Evolutionary conservation across 2,888 invertebrate genomes (phyloP).

Genomic region (Sycophila texana): DNA sequence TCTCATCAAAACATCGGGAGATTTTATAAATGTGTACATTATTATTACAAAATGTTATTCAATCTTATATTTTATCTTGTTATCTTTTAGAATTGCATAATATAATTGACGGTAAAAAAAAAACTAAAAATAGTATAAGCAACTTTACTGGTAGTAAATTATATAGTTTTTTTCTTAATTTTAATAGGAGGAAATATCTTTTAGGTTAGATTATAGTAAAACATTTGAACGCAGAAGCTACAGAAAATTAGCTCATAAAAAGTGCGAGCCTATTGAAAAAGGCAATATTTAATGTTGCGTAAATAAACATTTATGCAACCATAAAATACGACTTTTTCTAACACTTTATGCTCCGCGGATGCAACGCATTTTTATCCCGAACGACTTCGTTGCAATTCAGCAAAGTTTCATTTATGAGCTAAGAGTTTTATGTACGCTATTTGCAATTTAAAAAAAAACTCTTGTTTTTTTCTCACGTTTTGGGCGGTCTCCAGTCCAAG

Average conservation of each 20-base stretch:
- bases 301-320: slow-evolving; percentile 41
- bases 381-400: slow-evolving; percentile 33
- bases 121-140: too few relatives aligned
- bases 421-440: background rate
- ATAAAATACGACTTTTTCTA: slow-evolving; percentile 13
- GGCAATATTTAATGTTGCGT: slow-evolving; percentile 36
- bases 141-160: too few relatives aligned
- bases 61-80: too few relatives aligned
- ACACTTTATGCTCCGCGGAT: slow-evolving; percentile 27
- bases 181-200: background rate
- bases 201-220: background rate
- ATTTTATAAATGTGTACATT: too few relatives aligned
- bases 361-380: slow-evolving; percentile 21
- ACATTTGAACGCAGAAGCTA: background rate
- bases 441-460: background rate
- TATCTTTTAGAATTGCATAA: too few relatives aligned
- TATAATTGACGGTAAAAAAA: too few relatives aligned
- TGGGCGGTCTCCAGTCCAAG: slow-evolving; percentile 11
- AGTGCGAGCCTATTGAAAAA: slow-evolving; percentile 2
- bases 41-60: too few relatives aligned
- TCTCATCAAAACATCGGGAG: too few relatives aligned
- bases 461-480: slow-evolving; percentile 19
- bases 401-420: slow-evolving; percentile 34
- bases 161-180: too few relatives aligned
- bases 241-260: slow-evolving; percentile 7